Evolutionary conservation across 2,888 invertebrate genomes (phyloP), one percentile per base, ranked within the genome.

Genomic region (Bombyx huttoni): DNA sequence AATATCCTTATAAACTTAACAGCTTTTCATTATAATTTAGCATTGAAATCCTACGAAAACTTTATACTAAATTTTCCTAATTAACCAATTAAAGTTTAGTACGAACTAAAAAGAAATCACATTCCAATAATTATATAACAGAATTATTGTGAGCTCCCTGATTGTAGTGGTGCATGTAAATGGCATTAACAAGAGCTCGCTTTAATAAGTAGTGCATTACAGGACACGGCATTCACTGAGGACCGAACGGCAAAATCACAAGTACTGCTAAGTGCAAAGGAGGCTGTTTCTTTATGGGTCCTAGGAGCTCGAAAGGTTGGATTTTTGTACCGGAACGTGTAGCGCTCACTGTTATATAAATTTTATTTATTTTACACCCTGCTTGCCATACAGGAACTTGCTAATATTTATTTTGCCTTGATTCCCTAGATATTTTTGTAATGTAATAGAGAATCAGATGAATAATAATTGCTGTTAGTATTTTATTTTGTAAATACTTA

Each of bases 261-360:
- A 91, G 93, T 92, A 91, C 94, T 95, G 90, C 93, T 96, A 90
- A 95, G 94, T 90, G 94, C 95, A 91, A 94, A 94, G 93, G 95
- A 96, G 93, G 96, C 96, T 91, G 94, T 96, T 91, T 94, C 95
- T 89, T 93, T 96, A 89, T 96, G 95, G 95, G 94, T 95, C 89
- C 94, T 95, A 91, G 95, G 95, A 92, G 94, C 94, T 90, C 93
- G 95, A 91, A 95, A 96, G 95, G 95, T 96, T 92, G 90, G 91
- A 85, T 64, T 67, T 75, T 79, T 71, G 67, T 72, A 67, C 64
- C 65, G 71, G 74, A 73, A 59, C 58, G 54, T 63, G 64, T 70
- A 71, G 70, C 70, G 68, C 65, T 72, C 71, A 72, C 70, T 66
- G 64, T 68, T 64, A 48, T 13, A n/a, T 49, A 57, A 8, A 40